Percentiles rank a stretch among this genome's conserved stretches.
Conservation (phyloP, 1,140 invertebrate species). For the Rhyzopertha dominica region DNA sequence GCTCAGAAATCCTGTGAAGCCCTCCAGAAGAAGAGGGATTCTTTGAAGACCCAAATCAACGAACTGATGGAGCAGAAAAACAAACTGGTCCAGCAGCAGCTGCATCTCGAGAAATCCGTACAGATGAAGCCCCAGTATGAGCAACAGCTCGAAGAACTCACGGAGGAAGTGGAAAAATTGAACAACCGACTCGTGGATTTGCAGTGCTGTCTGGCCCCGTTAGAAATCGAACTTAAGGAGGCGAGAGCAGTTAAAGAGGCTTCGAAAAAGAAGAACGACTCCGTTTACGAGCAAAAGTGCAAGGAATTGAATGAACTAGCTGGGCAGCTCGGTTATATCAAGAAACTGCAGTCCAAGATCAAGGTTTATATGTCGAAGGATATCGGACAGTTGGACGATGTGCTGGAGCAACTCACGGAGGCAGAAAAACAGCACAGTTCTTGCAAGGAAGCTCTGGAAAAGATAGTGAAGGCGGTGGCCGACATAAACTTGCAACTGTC, state of each 20-base stretch:
- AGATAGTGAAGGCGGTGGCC: slow-evolving; percentile 21
- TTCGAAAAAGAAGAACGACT: slow-evolving; percentile 13
- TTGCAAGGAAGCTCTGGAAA: slow-evolving; percentile 5
- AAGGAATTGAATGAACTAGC: slow-evolving; percentile 37
- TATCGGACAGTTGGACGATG: slow-evolving; percentile 17
- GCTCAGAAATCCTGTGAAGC: slow-evolving; percentile 23
- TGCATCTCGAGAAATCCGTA: slow-evolving; percentile 28
- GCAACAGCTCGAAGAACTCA: slow-evolving; percentile 45
- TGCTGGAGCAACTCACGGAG: slow-evolving; percentile 18
- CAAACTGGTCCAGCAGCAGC: slow-evolving; percentile 23
- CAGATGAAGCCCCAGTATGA: slow-evolving; percentile 39
- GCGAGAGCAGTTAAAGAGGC: slow-evolving; percentile 39
- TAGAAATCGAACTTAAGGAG: slow-evolving; percentile 7
- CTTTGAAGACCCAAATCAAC: slow-evolving; percentile 28
- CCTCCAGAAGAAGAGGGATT: slow-evolving; percentile 20
- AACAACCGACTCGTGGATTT: slow-evolving; percentile 42
- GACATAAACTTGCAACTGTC: slow-evolving; percentile 28
- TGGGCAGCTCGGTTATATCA: slow-evolving; percentile 26
- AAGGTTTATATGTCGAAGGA: slow-evolving; percentile 21
- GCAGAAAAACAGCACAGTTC: slow-evolving; percentile 4
- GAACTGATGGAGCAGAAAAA: slow-evolving; percentile 29
- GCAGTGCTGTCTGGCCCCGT: slow-evolving; percentile 28
- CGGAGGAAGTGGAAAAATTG: slow-evolving; percentile 40
- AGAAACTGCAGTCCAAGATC: slow-evolving; percentile 29
- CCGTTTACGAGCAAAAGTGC: slow-evolving; percentile 37